These are phyloP conservation scores for Cephus cinctus DNA, from an alignment of 1,140 invertebrate species.

Conservation along the genomic window DNA sequence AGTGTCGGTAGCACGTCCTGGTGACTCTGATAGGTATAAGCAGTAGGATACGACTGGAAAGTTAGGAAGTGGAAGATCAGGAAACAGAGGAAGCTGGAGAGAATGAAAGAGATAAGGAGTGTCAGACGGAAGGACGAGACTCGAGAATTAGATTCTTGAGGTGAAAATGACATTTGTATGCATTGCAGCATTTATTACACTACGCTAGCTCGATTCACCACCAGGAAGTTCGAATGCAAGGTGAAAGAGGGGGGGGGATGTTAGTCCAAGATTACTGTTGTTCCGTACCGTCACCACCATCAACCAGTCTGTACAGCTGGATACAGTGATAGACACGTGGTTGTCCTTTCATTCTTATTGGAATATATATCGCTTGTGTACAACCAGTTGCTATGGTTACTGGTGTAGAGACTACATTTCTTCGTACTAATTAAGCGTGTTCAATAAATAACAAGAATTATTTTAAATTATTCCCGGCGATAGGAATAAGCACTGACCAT, in stretches of 20 bases:
- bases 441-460: too few relatives aligned
- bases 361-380: too few relatives aligned
- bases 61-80: neutral
- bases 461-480: too few relatives aligned
- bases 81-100: constrained; percentile 1
- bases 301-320: too few relatives aligned
- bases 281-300: constrained; percentile 29
- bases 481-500: too few relatives aligned
- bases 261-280: constrained; percentile 50
- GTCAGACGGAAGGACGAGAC: constrained; percentile 18
- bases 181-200: constrained; percentile 47
- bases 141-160: constrained; percentile 28
- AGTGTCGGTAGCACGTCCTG: too few relatives aligned
- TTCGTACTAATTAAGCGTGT: neutral
- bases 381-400: too few relatives aligned
- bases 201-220: constrained; percentile 43
- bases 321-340: too few relatives aligned
- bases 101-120: constrained; percentile 14
- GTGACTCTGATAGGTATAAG: too few relatives aligned
- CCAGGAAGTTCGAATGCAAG: constrained; percentile 15
- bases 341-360: too few relatives aligned
- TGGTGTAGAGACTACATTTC: constrained; percentile 11
- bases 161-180: constrained; percentile 54
- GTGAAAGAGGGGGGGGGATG: constrained; percentile 6
- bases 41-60: neutral